Evolutionary conservation across 2,797 vertebrate genomes (phyloP), one percentile per base, ranked within the genome.

Genomic region (Pipistrellus pygmaeus): DNA sequence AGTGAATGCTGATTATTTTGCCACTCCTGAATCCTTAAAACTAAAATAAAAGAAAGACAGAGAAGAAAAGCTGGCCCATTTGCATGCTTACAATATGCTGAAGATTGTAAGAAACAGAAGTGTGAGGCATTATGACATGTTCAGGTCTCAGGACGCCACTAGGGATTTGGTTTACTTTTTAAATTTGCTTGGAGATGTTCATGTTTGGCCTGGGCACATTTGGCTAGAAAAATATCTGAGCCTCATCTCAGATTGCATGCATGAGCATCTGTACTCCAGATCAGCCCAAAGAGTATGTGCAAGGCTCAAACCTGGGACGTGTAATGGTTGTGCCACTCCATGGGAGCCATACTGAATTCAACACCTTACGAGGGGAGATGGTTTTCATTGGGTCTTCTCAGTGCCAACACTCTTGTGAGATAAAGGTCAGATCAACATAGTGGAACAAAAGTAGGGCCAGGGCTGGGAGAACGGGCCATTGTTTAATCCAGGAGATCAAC

Each of bases 1-100:
- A 97, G 84, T 97, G 96, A 98, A 98, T 98, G 93, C 96, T 98
- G 98, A 98, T 98, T 98, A 97, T 96, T 97, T 97, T 91, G 95
- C 96, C 66, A 64, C 78, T 90, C 86, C 96, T 93, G 96, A 97
- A 97, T 97, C 95, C 84, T 98, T 97, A 97, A 97, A 96, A 96
- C 89, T 68, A 94, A 95, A 88, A 91, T 66, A 84, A 95, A 93
- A 88, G 48, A 78, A 89, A 96, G 95, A 93, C 68, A 68, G 38
- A 90, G 83, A 96, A 96, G 91, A 96, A 96, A 98, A 96, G 97
- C 95, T 96, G 85, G 62, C n/a, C 85, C 78, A 97, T 97, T 96
- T 96, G 95, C 96, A 97, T 97, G 95, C 94, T 96, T 97, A 97
- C 96, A 96, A 82, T 95, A 91, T 93, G 72, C 68, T 1, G 5